Conservation (phyloP, 2,113 vertebrate genomes). For the Nettapus auritus region DNA sequence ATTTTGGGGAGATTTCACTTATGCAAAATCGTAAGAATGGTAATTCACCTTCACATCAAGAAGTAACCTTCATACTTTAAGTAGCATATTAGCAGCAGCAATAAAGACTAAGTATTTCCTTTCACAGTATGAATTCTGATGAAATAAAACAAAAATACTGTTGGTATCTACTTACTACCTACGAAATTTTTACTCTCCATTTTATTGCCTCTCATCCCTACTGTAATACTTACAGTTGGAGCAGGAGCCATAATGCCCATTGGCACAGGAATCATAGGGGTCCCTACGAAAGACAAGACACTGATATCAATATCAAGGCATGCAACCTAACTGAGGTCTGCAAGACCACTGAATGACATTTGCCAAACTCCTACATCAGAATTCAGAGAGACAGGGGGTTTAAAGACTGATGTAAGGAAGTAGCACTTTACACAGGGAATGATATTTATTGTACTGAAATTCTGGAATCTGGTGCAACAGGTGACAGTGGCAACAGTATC, state of each 20-base stretch:
- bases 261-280: slow-evolving; percentile 97
- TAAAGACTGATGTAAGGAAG: not conserved
- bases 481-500: not conserved
- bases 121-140: not conserved
- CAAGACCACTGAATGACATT: not conserved
- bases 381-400: not conserved
- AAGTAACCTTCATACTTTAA: not conserved
- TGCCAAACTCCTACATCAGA: not conserved
- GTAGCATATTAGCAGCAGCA: not conserved
- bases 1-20: not conserved
- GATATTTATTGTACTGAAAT: not conserved
- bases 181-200: not conserved
- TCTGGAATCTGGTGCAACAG: not conserved
- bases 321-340: fast-evolving
- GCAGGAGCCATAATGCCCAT: slow-evolving; percentile 96
- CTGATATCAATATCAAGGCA: not conserved
- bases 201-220: not conserved
- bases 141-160: not conserved
- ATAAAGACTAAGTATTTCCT: not conserved
- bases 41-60: not conserved
- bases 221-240: slow-evolving; percentile 82
- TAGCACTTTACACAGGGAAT: not conserved
- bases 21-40: not conserved
- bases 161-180: not conserved
- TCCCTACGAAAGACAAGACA: slow-evolving; percentile 77